Evolutionary conservation across 2,888 invertebrate species (phyloP).

Genomic region (Hololepta plana): DNA sequence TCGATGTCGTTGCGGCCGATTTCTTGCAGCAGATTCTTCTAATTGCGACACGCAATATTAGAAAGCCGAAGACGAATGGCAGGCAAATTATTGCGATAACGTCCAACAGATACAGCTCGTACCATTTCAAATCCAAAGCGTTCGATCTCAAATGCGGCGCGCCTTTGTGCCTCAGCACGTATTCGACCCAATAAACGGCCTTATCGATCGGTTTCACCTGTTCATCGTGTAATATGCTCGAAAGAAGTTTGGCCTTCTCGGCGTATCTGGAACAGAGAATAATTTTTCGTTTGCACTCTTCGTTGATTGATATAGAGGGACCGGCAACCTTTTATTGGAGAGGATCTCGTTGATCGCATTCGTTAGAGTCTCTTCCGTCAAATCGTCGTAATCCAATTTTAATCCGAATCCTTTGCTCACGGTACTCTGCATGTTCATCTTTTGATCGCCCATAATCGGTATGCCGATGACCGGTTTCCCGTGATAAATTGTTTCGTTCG

Average conservation of each 20-base stretch:
- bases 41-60: too few species aligned
- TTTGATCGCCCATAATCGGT: slow-evolving; percentile 13
- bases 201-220: slow-evolving; percentile 11
- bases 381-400: slow-evolving; percentile 8
- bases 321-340: slow-evolving; percentile 10
- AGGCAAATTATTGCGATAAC: too few species aligned
- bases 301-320: too few species aligned
- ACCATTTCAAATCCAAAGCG: slow-evolving; percentile 12
- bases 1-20: too few species aligned
- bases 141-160: slow-evolving; percentile 10
- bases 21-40: too few species aligned
- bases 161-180: slow-evolving; percentile 12
- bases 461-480: slow-evolving; percentile 12
- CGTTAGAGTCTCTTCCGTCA: slow-evolving; percentile 10
- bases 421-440: slow-evolving; percentile 9
- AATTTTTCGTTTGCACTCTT: too few species aligned
- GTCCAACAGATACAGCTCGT: slow-evolving; percentile 12
- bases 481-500: slow-evolving; percentile 11
- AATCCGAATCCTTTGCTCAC: slow-evolving; percentile 10
- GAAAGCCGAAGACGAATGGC: too few species aligned
- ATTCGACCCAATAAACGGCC: slow-evolving; percentile 13
- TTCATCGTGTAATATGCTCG: too few species aligned
- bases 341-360: slow-evolving; percentile 10
- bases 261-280: too few species aligned
- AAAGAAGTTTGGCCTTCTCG: too few species aligned